Conservation (phyloP, 2,797 vertebrate species). For the Xenentodon cancila region DNA sequence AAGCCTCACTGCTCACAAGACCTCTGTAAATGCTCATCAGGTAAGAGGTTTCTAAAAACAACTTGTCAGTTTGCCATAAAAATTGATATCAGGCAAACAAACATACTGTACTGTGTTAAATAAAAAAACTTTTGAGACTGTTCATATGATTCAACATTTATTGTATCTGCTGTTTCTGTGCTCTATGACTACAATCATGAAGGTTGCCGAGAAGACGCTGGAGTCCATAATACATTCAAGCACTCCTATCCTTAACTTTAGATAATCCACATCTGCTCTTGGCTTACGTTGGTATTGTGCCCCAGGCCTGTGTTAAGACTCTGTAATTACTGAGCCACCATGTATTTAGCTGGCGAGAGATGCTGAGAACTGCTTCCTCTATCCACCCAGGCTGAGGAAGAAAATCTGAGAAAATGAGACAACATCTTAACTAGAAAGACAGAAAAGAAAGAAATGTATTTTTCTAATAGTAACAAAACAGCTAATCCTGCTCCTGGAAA, state of each 20-base stretch:
- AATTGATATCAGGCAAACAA: too few relatives aligned
- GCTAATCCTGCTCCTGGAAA: constrained; percentile 27
- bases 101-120: too few relatives aligned
- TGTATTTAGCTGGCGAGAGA: constrained; percentile 75
- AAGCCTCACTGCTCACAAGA: too few relatives aligned
- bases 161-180: constrained; percentile 24
- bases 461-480: constrained; percentile 22
- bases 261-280: constrained; percentile 69
- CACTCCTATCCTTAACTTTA: constrained; percentile 53
- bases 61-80: too few relatives aligned
- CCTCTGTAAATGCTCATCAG: too few relatives aligned
- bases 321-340: constrained; percentile 77
- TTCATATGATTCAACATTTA: not conserved
- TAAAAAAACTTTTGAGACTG: too few relatives aligned
- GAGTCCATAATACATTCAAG: constrained; percentile 41
- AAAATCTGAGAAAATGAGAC: constrained; percentile 33
- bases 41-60: too few relatives aligned
- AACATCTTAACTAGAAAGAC: constrained; percentile 26
- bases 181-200: constrained; percentile 22
- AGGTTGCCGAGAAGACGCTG: constrained; percentile 19
- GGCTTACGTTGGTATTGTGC: constrained; percentile 67
- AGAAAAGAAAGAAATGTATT: constrained; percentile 27
- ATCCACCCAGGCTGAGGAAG: constrained; percentile 52
- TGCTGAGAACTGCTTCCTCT: constrained; percentile 60
- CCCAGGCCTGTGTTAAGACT: constrained; percentile 66